These are phyloP conservation scores for Aleiodes leptofemur DNA, from an alignment of 2,888 invertebrate species.

Conservation along the genomic window DNA sequence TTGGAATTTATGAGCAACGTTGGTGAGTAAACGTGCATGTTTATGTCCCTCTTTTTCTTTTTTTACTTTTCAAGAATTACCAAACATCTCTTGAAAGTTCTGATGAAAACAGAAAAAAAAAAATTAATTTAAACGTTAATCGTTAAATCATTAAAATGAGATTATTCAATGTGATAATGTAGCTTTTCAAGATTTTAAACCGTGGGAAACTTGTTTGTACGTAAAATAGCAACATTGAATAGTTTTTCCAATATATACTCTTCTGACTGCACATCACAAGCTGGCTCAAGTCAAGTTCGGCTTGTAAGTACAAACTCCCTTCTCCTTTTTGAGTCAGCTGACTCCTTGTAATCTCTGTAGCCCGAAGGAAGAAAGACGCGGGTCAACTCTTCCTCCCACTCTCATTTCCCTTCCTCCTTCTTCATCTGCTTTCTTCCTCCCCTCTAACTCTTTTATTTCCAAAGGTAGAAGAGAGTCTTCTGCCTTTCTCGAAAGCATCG, in stretches of 20 bases:
- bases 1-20: conserved; percentile 29
- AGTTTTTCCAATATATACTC: conserved; percentile 11
- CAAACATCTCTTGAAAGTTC: background rate
- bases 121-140: background rate
- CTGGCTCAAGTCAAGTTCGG: conserved; percentile 7
- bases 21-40: conserved; percentile 20
- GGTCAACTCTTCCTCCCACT: conserved; percentile 53
- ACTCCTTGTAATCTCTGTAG: conserved; percentile 47
- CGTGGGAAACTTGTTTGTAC: conserved; percentile 17
- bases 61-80: background rate
- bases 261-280: conserved; percentile 29
- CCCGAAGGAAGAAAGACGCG: conserved; percentile 31
- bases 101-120: background rate
- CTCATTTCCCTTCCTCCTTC: conserved; percentile 33
- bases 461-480: conserved; percentile 28
- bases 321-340: conserved; percentile 52
- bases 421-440: conserved; percentile 29
- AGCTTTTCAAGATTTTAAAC: background rate
- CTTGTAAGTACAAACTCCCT: conserved; percentile 19
- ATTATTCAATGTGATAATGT: conserved; percentile 19
- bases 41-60: conserved; percentile 10
- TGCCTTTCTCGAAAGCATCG: conserved; percentile 32
- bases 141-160: conserved; percentile 19
- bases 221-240: conserved; percentile 4
- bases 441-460: conserved; percentile 1